Conservation (phyloP, 2,888 invertebrate species). For the Galerucella nymphaeae region DNA sequence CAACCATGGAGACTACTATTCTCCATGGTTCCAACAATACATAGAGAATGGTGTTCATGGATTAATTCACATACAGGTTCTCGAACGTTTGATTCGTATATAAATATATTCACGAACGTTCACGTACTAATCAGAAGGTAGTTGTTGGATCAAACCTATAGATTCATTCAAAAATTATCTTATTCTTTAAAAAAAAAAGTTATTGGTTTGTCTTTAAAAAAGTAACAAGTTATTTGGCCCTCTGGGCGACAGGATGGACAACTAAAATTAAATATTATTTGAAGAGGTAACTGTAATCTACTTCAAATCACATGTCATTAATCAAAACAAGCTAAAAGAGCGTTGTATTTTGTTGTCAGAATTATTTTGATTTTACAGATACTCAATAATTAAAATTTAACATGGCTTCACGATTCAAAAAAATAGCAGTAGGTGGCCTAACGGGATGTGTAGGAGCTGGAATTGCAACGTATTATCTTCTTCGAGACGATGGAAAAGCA, state of each 20-base stretch:
- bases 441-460: slow-evolving; percentile 72
- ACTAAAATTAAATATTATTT: not conserved
- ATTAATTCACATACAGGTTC: too few relatives aligned
- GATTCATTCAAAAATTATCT: too few relatives aligned
- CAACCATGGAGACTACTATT: too few relatives aligned
- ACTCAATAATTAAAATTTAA: slow-evolving; percentile 52
- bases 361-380: slow-evolving; percentile 20
- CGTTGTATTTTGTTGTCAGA: not conserved
- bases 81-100: too few relatives aligned
- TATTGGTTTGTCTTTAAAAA: too few relatives aligned
- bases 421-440: slow-evolving; percentile 71
- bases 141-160: too few relatives aligned
- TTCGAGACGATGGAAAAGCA: slow-evolving; percentile 67
- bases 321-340: not conserved
- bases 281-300: too few relatives aligned
- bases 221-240: not conserved
- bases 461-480: slow-evolving; percentile 71
- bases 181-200: too few relatives aligned
- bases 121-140: too few relatives aligned
- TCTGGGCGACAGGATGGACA: not conserved
- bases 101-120: too few relatives aligned
- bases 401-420: slow-evolving; percentile 69
- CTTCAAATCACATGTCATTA: not conserved
- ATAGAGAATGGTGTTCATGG: too few relatives aligned
- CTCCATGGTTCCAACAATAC: too few relatives aligned